Evolutionary conservation across 2,888 invertebrate species (phyloP).

Genomic region (Spilarctia lutea): DNA sequence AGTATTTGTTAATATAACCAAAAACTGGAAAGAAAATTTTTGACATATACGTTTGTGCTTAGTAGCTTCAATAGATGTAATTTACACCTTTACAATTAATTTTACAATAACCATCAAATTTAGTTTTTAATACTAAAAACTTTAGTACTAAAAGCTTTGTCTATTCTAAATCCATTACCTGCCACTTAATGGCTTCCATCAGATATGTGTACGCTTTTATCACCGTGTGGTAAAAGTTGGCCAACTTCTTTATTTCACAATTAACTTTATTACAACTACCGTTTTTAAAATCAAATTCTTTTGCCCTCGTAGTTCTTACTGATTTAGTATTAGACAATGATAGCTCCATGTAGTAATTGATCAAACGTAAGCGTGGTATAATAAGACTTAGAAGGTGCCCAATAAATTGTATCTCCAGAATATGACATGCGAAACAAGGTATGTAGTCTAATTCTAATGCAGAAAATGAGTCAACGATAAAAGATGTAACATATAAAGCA

Average conservation of each 20-base stretch:
- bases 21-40: constrained; percentile 59
- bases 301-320: constrained; percentile 42
- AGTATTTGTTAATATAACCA: constrained; percentile 61
- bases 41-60: neutral
- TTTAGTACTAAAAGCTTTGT: no score
- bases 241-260: constrained; percentile 62
- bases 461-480: no score
- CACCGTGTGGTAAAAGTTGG: constrained; percentile 67
- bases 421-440: constrained; percentile 49
- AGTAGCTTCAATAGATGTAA: no score
- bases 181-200: constrained; percentile 73
- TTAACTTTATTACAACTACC: constrained; percentile 45
- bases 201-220: constrained; percentile 66
- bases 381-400: constrained; percentile 68
- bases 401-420: constrained; percentile 63
- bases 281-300: constrained; percentile 47
- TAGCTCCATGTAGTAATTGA: constrained; percentile 65
- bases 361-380: constrained; percentile 61
- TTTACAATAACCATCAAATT: no score
- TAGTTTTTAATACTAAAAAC: no score
- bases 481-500: no score
- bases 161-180: constrained; percentile 54
- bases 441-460: constrained; percentile 33
- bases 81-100: no score
- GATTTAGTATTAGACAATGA: constrained; percentile 51